Percentiles rank a stretch among this genome's conserved stretches.
Conservation (phyloP, 53 echinoderm and acorn worm species). For the Patiria pectinifera region DNA sequence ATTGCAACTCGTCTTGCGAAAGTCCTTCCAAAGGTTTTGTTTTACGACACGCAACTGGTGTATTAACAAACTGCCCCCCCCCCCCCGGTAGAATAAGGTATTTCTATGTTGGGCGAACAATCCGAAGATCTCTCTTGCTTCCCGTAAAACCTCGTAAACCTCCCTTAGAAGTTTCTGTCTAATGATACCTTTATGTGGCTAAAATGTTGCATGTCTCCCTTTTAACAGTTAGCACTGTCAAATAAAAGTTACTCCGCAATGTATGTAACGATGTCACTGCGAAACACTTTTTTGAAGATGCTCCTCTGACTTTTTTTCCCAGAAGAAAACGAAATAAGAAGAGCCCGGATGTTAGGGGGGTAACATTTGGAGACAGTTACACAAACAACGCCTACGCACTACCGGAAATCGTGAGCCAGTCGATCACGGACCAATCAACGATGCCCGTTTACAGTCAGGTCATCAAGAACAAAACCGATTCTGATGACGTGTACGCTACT, state of each 20-base stretch:
- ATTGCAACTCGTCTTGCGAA: too few species aligned
- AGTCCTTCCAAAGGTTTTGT: background rate
- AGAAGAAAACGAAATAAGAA: background rate
- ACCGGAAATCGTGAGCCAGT: background rate
- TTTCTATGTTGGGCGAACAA: too few species aligned
- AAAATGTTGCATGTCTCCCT: too few species aligned
- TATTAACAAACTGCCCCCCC: too few species aligned
- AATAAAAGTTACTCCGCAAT: too few species aligned
- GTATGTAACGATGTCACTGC: background rate
- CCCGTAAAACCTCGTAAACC: too few species aligned
- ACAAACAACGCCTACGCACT: background rate
- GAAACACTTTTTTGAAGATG: background rate
- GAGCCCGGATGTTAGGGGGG: background rate
- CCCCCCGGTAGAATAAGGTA: too few species aligned
- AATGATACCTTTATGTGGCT: too few species aligned
- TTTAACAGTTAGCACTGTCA: too few species aligned
- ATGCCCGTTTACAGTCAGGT: conserved; percentile 23
- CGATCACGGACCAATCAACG: background rate
- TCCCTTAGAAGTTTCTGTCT: too few species aligned
- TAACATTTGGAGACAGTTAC: background rate
- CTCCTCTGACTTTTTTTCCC: background rate
- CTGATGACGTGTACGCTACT: conserved; percentile 28
- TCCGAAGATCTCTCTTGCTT: too few species aligned
- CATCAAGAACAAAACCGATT: background rate
- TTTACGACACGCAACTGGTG: background rate